Conservation (phyloP, 2,797 vertebrate genomes). For the Tolypeutes matacus region DNA sequence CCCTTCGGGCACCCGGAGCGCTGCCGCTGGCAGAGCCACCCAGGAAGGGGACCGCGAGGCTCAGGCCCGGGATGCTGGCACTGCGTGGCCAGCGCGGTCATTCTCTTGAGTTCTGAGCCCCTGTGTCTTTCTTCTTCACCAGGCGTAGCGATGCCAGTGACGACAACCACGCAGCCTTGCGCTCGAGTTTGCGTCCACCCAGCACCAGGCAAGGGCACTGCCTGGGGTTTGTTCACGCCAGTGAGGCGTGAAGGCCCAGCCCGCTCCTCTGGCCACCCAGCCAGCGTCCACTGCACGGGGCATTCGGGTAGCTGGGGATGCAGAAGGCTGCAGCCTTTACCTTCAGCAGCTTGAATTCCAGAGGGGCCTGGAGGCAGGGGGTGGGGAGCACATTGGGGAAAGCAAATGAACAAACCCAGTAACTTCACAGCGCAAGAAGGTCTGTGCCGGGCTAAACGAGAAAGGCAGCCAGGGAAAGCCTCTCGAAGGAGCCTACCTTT, state of each 20-base stretch:
- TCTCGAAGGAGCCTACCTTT: neutral
- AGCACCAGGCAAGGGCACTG: rapidly evolving
- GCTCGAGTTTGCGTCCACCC: neutral
- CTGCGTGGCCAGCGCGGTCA: rapidly evolving
- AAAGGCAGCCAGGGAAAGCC: neutral
- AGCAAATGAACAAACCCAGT: neutral
- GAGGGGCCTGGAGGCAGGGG: rapidly evolving
- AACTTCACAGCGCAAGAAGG: rapidly evolving
- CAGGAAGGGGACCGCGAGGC: no score
- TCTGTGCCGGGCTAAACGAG: neutral
- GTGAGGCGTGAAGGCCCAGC: neutral
- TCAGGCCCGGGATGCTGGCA: rapidly evolving
- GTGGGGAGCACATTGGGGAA: neutral
- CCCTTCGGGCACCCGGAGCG: rapidly evolving
- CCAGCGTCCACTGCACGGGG: rapidly evolving
- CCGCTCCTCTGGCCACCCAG: neutral
- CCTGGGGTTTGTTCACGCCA: neutral
- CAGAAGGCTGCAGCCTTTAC: neutral
- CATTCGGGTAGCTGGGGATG: rapidly evolving
- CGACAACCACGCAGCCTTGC: neutral
- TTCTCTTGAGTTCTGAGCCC: neutral
- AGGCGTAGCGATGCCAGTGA: neutral
- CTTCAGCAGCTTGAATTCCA: neutral
- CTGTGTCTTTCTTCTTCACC: neutral
- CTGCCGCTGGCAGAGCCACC: rapidly evolving